These are phyloP conservation scores for Platycnemis pennipes DNA, from an alignment of 2,888 invertebrate species.

Conservation along the genomic window DNA sequence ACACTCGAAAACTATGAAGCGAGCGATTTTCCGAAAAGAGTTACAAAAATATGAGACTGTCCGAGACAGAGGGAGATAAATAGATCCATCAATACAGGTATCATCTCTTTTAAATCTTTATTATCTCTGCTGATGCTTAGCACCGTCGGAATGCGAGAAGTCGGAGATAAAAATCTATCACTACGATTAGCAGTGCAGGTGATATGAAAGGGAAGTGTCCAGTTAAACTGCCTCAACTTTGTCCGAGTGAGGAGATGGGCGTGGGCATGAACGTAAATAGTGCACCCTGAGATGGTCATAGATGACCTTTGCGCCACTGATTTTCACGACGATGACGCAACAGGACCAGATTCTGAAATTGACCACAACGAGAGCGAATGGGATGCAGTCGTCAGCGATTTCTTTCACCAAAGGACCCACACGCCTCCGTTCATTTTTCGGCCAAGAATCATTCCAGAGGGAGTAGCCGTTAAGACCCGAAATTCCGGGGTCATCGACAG, in stretches of 20 bases:
- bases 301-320: background rate
- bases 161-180: background rate
- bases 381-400: background rate
- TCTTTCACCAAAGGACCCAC: background rate
- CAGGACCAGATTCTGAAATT: background rate
- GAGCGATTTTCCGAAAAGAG: too few species aligned
- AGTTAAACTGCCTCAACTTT: background rate
- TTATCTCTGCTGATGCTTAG: too few species aligned
- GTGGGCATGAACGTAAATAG: background rate
- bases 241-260: background rate
- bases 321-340: background rate
- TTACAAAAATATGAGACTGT: too few species aligned
- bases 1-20: too few species aligned
- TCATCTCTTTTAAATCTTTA: too few species aligned
- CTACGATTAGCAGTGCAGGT: background rate
- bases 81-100: too few species aligned
- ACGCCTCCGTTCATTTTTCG: background rate
- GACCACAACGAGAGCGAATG: background rate
- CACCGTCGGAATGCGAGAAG: too few species aligned
- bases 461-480: background rate
- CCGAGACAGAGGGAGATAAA: too few species aligned
- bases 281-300: background rate
- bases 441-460: background rate
- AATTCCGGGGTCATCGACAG: background rate
- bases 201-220: too few species aligned